These are phyloP conservation scores for Podilymbus podiceps DNA, from an alignment of 2,113 vertebrate genomes.

Conservation along the genomic window DNA sequence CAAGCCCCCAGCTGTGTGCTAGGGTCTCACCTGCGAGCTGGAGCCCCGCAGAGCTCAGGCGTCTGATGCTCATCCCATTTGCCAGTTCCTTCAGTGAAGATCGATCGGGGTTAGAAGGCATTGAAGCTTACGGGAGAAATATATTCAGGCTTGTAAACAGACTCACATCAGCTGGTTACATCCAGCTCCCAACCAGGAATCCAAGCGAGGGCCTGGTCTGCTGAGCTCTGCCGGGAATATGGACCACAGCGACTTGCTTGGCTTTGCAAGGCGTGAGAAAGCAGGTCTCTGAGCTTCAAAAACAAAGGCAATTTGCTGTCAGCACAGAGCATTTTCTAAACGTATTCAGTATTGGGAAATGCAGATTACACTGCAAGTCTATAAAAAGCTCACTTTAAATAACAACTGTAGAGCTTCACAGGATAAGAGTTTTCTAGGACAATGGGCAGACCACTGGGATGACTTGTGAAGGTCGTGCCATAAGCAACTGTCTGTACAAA, in stretches of 20 bases:
- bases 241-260: neutral
- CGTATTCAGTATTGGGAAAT: neutral
- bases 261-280: neutral
- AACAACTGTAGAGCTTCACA: neutral
- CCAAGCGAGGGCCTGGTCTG: neutral
- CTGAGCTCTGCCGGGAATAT: neutral
- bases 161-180: neutral
- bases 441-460: neutral
- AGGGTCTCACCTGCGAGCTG: neutral
- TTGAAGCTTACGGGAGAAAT: neutral
- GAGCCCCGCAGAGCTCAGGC: neutral
- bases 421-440: neutral
- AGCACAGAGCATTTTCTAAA: neutral
- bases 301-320: neutral
- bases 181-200: neutral
- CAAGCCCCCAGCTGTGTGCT: neutral
- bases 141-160: accelerated
- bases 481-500: neutral
- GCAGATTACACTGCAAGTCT: neutral
- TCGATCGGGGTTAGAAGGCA: accelerated
- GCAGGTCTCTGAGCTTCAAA: neutral
- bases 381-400: neutral
- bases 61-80: neutral
- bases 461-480: neutral
- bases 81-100: neutral